phyloP scores from a whole-genome alignment of 2,797 vertebrate genomes.

The Phrynocephalus forsythii region DNA sequence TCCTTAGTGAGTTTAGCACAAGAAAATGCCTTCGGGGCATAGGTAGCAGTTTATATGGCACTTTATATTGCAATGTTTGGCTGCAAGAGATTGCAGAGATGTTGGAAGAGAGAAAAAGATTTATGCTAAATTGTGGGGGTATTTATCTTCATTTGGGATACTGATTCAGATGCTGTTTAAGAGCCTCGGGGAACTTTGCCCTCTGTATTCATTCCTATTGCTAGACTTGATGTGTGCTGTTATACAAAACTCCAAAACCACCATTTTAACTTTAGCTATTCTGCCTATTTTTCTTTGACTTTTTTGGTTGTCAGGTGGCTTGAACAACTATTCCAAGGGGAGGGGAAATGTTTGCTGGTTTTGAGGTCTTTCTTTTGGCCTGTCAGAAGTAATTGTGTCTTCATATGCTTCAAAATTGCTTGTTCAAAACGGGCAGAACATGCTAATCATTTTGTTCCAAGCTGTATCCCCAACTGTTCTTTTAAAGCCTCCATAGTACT shows the following conservation, averaged over 20 bases:
- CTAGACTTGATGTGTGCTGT: neutral
- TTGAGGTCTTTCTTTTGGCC: neutral
- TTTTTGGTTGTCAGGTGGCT: neutral
- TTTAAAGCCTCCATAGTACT: neutral
- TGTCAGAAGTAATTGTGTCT: neutral
- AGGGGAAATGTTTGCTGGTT: neutral
- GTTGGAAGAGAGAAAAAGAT: neutral
- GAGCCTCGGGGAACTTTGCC: neutral
- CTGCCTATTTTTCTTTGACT: neutral
- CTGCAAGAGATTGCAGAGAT: neutral
- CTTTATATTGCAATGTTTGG: neutral
- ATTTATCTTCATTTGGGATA: constrained; percentile 14
- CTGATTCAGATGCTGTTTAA: neutral
- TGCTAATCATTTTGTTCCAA: neutral
- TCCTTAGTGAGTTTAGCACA: constrained; percentile 14
- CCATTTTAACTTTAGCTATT: neutral
- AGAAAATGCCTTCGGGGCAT: constrained; percentile 3
- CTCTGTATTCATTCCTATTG: neutral
- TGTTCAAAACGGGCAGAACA: neutral
- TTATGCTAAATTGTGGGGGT: neutral
- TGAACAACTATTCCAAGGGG: neutral
- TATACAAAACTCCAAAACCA: neutral
- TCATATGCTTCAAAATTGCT: neutral
- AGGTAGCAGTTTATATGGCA: neutral
- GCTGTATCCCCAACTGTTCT: neutral